phyloP scores from a whole-genome alignment of 2,113 vertebrate species.

The Hiodon tergisus region DNA sequence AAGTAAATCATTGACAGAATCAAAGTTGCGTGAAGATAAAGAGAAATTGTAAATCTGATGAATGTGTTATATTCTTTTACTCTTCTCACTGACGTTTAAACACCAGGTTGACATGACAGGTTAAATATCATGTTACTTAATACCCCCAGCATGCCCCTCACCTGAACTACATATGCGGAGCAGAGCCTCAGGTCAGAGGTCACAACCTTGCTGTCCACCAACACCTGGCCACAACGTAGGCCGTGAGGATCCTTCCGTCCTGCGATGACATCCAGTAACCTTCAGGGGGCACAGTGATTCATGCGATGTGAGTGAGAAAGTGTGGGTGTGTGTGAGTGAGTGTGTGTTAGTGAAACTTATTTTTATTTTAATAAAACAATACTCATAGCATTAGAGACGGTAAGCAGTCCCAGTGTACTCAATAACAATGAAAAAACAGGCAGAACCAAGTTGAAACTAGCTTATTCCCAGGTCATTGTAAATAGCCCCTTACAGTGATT shows the following conservation, averaged over 20 bases:
- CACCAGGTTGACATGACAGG: no score
- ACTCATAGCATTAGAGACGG: background rate
- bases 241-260: conserved; percentile 67
- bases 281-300: conserved; percentile 26
- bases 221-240: conserved; percentile 51
- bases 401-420: background rate
- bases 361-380: no score
- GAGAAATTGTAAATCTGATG: no score
- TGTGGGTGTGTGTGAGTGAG: background rate
- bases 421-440: background rate
- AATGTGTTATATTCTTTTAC: no score
- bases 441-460: background rate
- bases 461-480: no score
- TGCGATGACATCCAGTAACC: conserved; percentile 66
- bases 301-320: background rate
- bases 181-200: conserved; percentile 59
- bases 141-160: conserved; percentile 21
- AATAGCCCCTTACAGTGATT: no score
- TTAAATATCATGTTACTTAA: background rate
- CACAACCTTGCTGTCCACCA: conserved; percentile 54
- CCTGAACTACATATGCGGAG: conserved; percentile 72
- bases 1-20: no score
- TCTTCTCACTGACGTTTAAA: no score
- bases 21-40: no score
- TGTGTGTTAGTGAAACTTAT: background rate